A percentile compares a stretch with the other conserved stretches of the same genome.
Conservation (phyloP, 2,888 invertebrate genomes). For the Philonicus albiceps region DNA sequence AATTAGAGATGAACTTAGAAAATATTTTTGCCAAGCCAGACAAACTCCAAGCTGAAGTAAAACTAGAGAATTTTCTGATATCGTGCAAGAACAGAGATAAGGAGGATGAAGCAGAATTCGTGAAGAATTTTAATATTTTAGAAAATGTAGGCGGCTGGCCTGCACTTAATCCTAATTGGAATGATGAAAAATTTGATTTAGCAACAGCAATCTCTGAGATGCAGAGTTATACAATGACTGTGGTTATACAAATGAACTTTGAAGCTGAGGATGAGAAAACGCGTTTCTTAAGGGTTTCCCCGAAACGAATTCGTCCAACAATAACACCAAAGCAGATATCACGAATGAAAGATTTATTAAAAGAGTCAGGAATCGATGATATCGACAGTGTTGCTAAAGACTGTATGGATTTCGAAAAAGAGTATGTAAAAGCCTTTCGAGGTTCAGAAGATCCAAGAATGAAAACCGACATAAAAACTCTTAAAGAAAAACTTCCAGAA, state of each 20-base stretch:
- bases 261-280: conserved; percentile 11
- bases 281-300: conserved; percentile 3
- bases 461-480: background rate
- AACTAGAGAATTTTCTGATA: background rate
- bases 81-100: conserved; percentile 15
- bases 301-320: background rate
- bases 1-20: background rate
- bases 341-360: background rate
- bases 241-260: background rate
- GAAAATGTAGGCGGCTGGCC: conserved; percentile 15
- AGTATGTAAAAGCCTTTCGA: background rate
- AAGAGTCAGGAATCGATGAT: conserved; percentile 2
- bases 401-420: background rate
- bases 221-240: conserved; percentile 21
- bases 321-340: background rate
- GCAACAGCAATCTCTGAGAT: conserved; percentile 15
- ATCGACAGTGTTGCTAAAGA: background rate
- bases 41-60: conserved; percentile 16
- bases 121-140: conserved; percentile 6
- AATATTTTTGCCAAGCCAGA: background rate
- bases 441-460: background rate
- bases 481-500: background rate
- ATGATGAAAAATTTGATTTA: background rate
- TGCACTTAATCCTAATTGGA: conserved; percentile 6
- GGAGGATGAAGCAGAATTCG: background rate